Conservation (phyloP, 2,113 vertebrate genomes). For the Vulpes ferrilata region DNA sequence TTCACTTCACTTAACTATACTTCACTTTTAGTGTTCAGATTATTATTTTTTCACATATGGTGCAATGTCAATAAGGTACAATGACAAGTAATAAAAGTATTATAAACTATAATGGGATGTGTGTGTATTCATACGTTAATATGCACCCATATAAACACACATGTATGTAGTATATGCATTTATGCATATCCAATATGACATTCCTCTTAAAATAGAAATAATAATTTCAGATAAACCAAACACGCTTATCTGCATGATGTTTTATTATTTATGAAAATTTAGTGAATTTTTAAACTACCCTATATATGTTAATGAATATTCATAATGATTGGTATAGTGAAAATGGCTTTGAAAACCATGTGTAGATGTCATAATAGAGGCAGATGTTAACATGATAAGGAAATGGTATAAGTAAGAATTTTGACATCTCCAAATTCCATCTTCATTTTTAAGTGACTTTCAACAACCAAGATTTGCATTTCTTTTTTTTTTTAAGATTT, state of each 20-base stretch:
- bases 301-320: neutral
- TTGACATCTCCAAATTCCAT: neutral
- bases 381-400: neutral
- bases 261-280: neutral
- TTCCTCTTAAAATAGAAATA: conserved; percentile 8
- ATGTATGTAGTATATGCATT: neutral
- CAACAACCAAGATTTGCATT: neutral
- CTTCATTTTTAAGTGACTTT: neutral
- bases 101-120: neutral
- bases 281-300: neutral
- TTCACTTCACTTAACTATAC: neutral
- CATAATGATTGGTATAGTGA: neutral
- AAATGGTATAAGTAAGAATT: neutral
- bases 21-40: neutral
- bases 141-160: neutral
- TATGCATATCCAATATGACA: neutral
- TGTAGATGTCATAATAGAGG: neutral
- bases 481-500: neutral
- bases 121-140: neutral
- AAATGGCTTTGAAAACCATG: neutral
- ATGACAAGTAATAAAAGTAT: neutral
- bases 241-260: neutral
- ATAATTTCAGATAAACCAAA: neutral
- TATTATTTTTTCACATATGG: neutral
- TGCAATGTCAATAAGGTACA: neutral